Conservation (phyloP, 1,140 invertebrate genomes). For the Medauroidea extradentata region DNA sequence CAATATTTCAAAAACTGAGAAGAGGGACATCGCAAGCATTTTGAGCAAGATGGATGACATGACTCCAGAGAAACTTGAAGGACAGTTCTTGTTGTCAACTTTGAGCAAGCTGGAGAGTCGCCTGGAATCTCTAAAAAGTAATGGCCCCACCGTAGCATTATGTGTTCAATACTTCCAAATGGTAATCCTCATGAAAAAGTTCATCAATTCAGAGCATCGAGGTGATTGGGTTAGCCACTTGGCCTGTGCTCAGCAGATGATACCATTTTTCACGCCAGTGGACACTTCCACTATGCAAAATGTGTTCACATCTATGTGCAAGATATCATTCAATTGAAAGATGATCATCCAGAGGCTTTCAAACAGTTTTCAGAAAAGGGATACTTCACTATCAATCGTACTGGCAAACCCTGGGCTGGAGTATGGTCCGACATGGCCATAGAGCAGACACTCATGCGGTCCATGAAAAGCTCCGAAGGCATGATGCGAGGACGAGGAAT, state of each 20-base stretch:
- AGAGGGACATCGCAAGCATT: neutral
- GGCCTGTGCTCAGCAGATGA: constrained; percentile 37
- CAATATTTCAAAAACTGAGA: neutral
- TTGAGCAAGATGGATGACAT: neutral
- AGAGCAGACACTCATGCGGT: constrained; percentile 40
- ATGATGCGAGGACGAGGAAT: constrained; percentile 33
- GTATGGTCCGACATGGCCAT: constrained; percentile 42
- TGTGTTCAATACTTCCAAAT: constrained; percentile 41
- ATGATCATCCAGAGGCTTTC: constrained; percentile 33
- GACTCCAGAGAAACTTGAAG: neutral
- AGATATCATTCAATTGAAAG: constrained; percentile 36
- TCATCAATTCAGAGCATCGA: constrained; percentile 36
- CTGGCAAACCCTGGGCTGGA: constrained; percentile 43
- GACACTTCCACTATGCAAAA: constrained; percentile 45
- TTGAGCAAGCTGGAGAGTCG: neutral
- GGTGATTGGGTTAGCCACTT: constrained; percentile 42
- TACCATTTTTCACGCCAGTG: constrained; percentile 43
- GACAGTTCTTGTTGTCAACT: neutral
- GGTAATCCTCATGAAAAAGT: constrained; percentile 35
- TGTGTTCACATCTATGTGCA: constrained; percentile 43
- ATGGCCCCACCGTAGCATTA: constrained; percentile 22
- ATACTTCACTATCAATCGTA: constrained; percentile 39
- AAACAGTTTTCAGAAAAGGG: constrained; percentile 35
- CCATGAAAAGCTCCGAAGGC: constrained; percentile 42
- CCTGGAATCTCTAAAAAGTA: neutral